A percentile compares a stretch with the other conserved stretches of the same genome.
Evolutionary conservation across 2,797 vertebrate species (phyloP).

Genomic region (Acridotheres tristis): DNA sequence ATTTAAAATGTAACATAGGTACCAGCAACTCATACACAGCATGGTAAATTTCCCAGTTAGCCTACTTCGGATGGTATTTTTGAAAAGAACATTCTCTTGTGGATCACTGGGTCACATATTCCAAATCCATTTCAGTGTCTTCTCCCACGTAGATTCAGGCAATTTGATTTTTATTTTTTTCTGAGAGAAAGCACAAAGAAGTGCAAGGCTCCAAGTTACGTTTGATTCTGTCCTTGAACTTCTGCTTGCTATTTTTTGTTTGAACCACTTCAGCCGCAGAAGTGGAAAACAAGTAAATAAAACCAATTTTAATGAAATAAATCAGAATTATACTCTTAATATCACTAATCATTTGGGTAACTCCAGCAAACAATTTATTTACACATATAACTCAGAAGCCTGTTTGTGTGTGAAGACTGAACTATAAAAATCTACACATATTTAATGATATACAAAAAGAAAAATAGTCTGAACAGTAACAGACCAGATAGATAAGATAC

Average conservation of each 20-base stretch:
- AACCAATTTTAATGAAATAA: not conserved
- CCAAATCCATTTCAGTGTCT: not conserved
- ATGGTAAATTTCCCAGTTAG: not conserved
- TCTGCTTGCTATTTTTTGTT: not conserved
- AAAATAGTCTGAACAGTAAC: not conserved
- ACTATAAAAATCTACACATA: not conserved
- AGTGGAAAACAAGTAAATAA: not conserved
- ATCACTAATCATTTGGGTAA: not conserved
- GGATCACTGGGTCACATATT: not conserved
- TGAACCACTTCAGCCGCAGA: not conserved
- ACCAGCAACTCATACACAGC: not conserved
- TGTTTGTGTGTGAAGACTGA: not conserved
- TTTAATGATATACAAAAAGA: not conserved
- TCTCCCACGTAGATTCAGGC: not conserved
- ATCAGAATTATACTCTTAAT: not conserved
- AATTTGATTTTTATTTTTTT: not conserved
- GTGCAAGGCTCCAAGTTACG: not conserved
- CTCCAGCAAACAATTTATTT: not conserved
- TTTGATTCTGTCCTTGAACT: not conserved
- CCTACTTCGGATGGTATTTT: not conserved
- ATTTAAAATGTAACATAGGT: not conserved
- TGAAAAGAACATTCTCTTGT: not conserved
- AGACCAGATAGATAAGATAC: not conserved
- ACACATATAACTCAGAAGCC: rapidly evolving
- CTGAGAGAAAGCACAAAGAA: not conserved